Base-by-base conservation (phyloP, 2,797 vertebrate genomes). In the Propithecus deckenii region DNA sequence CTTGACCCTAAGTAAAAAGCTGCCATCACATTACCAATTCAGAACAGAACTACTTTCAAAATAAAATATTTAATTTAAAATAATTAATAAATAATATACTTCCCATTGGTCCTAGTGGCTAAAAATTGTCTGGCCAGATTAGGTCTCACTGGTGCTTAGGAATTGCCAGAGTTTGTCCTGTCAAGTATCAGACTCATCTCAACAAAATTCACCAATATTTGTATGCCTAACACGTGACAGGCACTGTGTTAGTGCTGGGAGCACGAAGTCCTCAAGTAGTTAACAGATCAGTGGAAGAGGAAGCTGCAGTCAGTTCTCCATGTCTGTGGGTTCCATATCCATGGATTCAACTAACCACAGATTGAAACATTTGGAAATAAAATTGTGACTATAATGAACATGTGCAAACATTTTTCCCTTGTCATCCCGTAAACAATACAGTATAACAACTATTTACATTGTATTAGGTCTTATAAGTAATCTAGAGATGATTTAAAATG, bases 11-110 rank as follows among this genome's bases (percentile, higher is more conserved):
- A 61, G 48, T 71, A 50, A 79, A 86, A 59, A 50, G 28, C 13
- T 95, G 43, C 30, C 22, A 69, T 83, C 5, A 74, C 38, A 75
- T 43, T 23, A 91, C 18, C 20, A 91, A 90, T 74, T 91, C 9
- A 76, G 69, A n/a, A 69, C 61, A 35, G 9, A 76, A 57, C 28
- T 20, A 85, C 43, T 95, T 87, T 35, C 2, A 55, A 84, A 28
- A 75, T 32, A 63, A 91, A 81, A 93, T 63, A 81, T 86, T 80
- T 89, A 18, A 50, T 89, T 71, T 55, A 85, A 72, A 72, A 89
- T 89, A 48, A 1, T 86, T 89, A 76, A 52, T 78, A 93, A 91
- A 79, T 72, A 67, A 59, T 38, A 59, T 46, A 32, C 14, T 84
- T 92, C 30, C 14, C 41, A 15, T 43, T 80, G 38, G 85, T n/a